phyloP scores from a whole-genome alignment of 1,140 invertebrate genomes.

The Schmidtea mediterranea region DNA sequence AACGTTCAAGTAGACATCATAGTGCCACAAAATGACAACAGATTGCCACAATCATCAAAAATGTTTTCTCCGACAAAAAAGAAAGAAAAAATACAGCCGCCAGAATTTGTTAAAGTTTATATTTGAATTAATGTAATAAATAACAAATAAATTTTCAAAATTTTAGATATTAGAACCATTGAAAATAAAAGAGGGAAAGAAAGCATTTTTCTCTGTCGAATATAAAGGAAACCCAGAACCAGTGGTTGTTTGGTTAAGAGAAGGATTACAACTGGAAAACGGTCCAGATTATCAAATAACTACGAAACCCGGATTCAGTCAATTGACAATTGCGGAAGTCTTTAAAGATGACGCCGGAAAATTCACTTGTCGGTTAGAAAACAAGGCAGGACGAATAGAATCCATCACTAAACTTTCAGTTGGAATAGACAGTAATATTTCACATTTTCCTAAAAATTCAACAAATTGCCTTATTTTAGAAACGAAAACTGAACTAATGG shows the following conservation, averaged over 20 bases:
- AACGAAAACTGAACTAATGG: background rate
- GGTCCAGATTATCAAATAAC: conserved; percentile 14
- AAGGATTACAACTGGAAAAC: conserved; percentile 5
- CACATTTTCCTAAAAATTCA: no score
- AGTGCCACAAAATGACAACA: no score
- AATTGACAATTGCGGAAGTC: conserved; percentile 4
- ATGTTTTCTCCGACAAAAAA: no score
- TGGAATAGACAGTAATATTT: conserved; percentile 6
- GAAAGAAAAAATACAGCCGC: no score
- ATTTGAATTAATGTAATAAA: no score
- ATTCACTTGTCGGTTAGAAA: conserved; percentile 18
- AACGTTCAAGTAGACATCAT: no score
- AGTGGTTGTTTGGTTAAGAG: conserved; percentile 8
- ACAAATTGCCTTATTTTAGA: background rate
- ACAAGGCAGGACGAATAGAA: conserved; percentile 20
- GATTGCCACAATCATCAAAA: no score
- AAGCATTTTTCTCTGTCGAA: no score
- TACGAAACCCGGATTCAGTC: conserved; percentile 15
- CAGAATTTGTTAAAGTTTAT: no score
- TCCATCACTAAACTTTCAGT: background rate
- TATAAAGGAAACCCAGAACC: conserved; percentile 9
- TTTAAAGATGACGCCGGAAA: conserved; percentile 3
- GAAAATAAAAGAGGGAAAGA: no score
- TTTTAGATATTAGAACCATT: no score
- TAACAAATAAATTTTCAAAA: no score